These are phyloP conservation scores for Geothlypis trichas DNA, from an alignment of 2,113 vertebrate species.

Conservation along the genomic window DNA sequence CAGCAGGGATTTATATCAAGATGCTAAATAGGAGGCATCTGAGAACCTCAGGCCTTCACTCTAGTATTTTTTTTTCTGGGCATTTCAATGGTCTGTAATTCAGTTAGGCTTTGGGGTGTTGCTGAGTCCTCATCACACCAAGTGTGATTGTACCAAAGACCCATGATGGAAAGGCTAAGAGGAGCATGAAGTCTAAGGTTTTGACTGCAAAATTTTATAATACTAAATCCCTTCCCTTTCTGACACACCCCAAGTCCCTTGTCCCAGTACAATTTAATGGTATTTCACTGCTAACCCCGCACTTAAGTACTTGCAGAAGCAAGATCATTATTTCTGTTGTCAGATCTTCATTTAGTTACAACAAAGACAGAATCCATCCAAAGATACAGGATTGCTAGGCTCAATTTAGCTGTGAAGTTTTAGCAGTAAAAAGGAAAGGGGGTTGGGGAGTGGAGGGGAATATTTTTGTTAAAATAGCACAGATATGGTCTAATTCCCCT, in stretches of 20 bases:
- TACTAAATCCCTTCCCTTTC: neutral
- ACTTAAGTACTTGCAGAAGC: neutral
- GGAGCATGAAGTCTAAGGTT: neutral
- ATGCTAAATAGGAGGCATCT: neutral
- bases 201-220: neutral
- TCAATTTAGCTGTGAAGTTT: neutral
- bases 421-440: neutral
- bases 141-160: neutral
- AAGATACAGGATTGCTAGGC: neutral
- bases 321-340: neutral
- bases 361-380: neutral
- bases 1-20: neutral
- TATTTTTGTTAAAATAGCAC: neutral
- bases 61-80: neutral
- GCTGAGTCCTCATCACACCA: neutral
- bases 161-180: neutral
- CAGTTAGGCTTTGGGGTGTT: neutral
- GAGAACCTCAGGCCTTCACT: neutral
- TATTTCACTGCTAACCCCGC: neutral
- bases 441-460: rapidly evolving
- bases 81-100: neutral
- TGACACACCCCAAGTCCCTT: neutral
- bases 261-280: neutral
- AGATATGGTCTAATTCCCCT: neutral
- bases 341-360: neutral